Base-by-base conservation (phyloP, 2,113 vertebrate genomes). In the Engystomops pustulosus region DNA sequence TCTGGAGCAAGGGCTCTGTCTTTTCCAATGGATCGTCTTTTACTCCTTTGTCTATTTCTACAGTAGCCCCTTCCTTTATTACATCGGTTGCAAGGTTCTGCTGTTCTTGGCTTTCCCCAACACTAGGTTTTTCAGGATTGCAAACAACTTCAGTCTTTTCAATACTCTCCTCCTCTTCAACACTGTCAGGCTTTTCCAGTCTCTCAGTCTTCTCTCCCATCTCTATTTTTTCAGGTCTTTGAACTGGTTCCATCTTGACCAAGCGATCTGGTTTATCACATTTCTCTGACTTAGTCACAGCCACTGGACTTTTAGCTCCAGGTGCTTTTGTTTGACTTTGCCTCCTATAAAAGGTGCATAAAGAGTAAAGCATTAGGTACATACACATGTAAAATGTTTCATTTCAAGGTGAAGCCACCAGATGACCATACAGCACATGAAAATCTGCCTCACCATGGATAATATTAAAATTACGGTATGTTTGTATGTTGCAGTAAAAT, bases 251-350 rank as follows among this genome's bases (percentile, higher is more conserved):
- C 47, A 70, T 23, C 41, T 68, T 79, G 9, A 58, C 23, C 7
- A 38, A 36, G 14, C 83, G 75, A 30, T 85, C 83, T 0, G 71
- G 62, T 30, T 89, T 88, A 53, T 88, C 87, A 8, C 80, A 76
- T 51, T 87, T 88, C 14, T 85, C 83, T 23, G 75, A 41, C 36
- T 79, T 85, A 6, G 47, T 17, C 12, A 85, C 23, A 0, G 76
- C 75, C 47, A 85, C 83, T 7, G 45, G 86, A 81, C 79, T 87
- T 81, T 58, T 84, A 47, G n/a, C 2, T 0, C 89, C 87, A 15
- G 85, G 71, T 12, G 87, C 87, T 78, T 93, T 93, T 82, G 90
- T 72, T 80, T 93, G 92, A 27, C 89, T 91, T 0, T 92, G 92
- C 38, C 92, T 90, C 60, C 92, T 93, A 65, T 1, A n/a, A 11